A percentile compares a stretch with the other conserved stretches of the same genome.
Evolutionary conservation across 2,113 vertebrate genomes (phyloP).

Genomic region (Channa maculata): DNA sequence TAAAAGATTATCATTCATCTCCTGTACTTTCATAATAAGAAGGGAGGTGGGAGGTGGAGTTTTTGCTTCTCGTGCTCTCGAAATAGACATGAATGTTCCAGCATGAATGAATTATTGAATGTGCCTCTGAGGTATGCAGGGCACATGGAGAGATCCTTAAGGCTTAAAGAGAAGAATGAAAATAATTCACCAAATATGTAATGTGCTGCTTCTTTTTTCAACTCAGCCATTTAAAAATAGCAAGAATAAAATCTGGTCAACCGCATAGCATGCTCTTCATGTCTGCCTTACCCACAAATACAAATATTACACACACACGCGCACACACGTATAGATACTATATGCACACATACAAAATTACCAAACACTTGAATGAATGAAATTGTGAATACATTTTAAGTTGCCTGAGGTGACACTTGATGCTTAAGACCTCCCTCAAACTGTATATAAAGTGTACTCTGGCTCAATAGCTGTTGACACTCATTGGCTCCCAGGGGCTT

Average conservation of each 20-base stretch:
- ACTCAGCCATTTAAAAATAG: slow-evolving; percentile 10
- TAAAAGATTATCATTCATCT: slow-evolving; percentile 24
- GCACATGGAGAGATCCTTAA: slow-evolving; percentile 28
- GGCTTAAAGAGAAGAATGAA: slow-evolving; percentile 41
- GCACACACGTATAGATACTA: too few relatives aligned
- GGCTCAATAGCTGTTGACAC: slow-evolving; percentile 4
- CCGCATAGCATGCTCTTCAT: not conserved
- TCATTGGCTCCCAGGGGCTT: slow-evolving; percentile 20
- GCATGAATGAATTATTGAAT: slow-evolving; percentile 74
- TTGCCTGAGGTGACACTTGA: not conserved
- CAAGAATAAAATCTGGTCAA: slow-evolving; percentile 9
- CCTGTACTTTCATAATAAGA: slow-evolving; percentile 19
- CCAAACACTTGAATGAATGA: too few relatives aligned
- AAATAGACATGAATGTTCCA: slow-evolving; percentile 73
- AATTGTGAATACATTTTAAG: too few relatives aligned
- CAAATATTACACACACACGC: slow-evolving; percentile 2
- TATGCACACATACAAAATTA: too few relatives aligned
- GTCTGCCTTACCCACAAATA: not conserved
- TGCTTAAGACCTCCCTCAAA: not conserved
- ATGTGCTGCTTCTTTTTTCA: not conserved
- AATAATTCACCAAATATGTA: not conserved
- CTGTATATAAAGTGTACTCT: not conserved
- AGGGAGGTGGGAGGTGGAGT: slow-evolving; percentile 31
- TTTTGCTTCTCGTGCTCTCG: slow-evolving; percentile 25
- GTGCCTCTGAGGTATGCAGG: slow-evolving; percentile 60